Conservation (phyloP, 1,140 invertebrate genomes). For the Steinernema khuongi region DNA sequence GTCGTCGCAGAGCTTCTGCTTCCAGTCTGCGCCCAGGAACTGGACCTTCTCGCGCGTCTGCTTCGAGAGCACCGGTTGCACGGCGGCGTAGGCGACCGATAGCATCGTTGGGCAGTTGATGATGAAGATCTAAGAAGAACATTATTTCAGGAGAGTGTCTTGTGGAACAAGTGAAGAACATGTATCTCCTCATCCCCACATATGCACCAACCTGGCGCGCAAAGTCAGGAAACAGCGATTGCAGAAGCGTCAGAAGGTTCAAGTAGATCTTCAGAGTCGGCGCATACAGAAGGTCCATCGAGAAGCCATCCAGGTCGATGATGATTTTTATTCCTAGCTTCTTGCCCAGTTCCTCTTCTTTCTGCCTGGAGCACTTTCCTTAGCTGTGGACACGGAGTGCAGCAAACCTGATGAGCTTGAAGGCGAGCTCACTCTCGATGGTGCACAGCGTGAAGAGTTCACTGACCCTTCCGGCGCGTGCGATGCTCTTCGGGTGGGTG, state of each 20-base stretch:
- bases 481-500: constrained; percentile 29
- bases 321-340: constrained; percentile 29
- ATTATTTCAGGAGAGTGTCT: no score
- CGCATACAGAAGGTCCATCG: constrained; percentile 32
- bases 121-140: constrained; percentile 8
- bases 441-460: constrained; percentile 28
- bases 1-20: constrained; percentile 25
- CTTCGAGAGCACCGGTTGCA: constrained; percentile 33
- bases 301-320: constrained; percentile 34
- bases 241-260: constrained; percentile 31
- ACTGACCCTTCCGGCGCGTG: constrained; percentile 24
- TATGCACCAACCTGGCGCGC: not conserved
- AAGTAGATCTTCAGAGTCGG: constrained; percentile 37
- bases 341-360: constrained; percentile 9
- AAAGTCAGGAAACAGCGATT: constrained; percentile 1
- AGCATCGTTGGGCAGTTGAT: constrained; percentile 37
- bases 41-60: constrained; percentile 33
- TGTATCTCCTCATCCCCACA: not conserved
- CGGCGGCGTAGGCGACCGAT: constrained; percentile 29
- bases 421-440: constrained; percentile 25
- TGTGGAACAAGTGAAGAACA: no score
- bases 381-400: not conserved
- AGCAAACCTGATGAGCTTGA: constrained; percentile 27
- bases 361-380: not conserved
- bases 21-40: constrained; percentile 28